Percentiles rank a stretch among this genome's conserved stretches.
Conservation (phyloP, 2,113 vertebrate species). For the Colaptes auratus region DNA sequence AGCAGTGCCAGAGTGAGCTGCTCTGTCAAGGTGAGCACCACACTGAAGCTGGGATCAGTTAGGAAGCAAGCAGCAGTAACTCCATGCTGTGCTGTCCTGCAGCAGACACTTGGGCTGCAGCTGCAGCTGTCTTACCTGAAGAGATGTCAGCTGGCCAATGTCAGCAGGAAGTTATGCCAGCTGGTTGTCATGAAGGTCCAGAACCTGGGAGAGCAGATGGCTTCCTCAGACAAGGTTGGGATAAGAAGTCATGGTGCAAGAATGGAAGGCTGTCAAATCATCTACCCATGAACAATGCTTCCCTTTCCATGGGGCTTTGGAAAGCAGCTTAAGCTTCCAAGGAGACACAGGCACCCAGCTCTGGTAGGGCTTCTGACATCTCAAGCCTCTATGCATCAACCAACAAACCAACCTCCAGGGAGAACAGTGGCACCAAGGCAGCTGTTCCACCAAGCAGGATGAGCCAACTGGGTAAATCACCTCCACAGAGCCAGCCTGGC, state of each 20-base stretch:
- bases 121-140: conserved; percentile 76
- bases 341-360: not conserved
- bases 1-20: not conserved
- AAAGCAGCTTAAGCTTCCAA: not conserved
- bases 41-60: not conserved
- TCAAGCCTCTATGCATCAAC: not conserved
- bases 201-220: conserved; percentile 77
- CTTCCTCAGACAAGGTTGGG: not conserved
- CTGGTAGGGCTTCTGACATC: not conserved
- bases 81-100: not conserved
- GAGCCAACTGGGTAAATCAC: not conserved
- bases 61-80: not conserved
- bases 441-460: not conserved
- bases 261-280: not conserved
- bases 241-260: not conserved
- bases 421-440: not conserved
- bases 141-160: conserved; percentile 83
- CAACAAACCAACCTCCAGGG: not conserved
- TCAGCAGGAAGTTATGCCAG: conserved; percentile 86
- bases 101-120: not conserved
- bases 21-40: not conserved
- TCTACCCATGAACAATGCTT: not conserved
- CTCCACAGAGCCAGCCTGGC: not conserved
- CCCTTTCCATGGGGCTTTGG: not conserved
- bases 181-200: conserved; percentile 93